Evolutionary conservation across 2,888 invertebrate genomes (phyloP).

Genomic region (Pharmacophagus antenor): DNA sequence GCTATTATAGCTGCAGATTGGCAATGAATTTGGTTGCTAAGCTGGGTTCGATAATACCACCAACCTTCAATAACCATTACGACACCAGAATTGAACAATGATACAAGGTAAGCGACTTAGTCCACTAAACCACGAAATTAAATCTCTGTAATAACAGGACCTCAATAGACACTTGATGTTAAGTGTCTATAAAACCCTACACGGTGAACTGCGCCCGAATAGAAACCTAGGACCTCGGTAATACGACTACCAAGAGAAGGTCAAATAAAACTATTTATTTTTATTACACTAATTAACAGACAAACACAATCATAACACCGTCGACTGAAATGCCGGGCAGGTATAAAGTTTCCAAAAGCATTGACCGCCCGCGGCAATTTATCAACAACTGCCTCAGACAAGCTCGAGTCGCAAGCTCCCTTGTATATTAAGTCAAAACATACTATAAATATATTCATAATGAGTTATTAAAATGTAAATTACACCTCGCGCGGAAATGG

Average conservation of each 20-base stretch:
- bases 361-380: constrained; percentile 17
- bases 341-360: constrained; percentile 21
- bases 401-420: constrained; percentile 8
- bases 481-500: constrained; percentile 6
- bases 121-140: too few species aligned
- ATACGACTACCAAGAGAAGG: not conserved
- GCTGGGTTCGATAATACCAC: too few species aligned
- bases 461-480: constrained; percentile 27
- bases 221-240: too few species aligned
- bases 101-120: too few species aligned
- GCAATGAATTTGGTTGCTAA: too few species aligned
- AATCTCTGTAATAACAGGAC: too few species aligned
- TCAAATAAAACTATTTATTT: not conserved
- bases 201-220: too few species aligned
- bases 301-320: not conserved
- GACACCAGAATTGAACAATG: too few species aligned
- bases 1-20: too few species aligned
- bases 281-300: not conserved
- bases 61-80: too few species aligned
- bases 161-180: too few species aligned
- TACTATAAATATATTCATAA: constrained; percentile 26
- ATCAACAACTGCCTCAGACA: constrained; percentile 15
- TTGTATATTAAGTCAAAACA: constrained; percentile 21
- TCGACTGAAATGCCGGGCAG: constrained; percentile 2
- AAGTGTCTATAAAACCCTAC: too few species aligned